These are phyloP conservation scores for Patella vulgata DNA, from an alignment of 1,140 invertebrate species.

Conservation along the genomic window DNA sequence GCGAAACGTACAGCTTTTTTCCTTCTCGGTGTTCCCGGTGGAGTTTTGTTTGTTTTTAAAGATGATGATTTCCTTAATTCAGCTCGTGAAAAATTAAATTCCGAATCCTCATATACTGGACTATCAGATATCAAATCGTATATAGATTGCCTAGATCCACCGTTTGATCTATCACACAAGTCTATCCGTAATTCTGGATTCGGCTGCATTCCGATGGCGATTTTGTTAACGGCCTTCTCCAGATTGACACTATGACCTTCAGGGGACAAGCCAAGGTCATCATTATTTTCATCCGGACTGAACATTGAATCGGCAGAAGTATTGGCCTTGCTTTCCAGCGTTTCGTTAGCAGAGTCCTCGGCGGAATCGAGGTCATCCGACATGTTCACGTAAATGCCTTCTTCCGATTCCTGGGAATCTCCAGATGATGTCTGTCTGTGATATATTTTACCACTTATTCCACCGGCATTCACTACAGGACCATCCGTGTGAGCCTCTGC, in stretches of 20 bases:
- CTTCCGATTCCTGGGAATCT: conserved; percentile 38
- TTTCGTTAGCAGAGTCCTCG: conserved; percentile 10
- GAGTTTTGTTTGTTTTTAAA: conserved; percentile 89
- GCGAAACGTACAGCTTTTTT: conserved; percentile 97
- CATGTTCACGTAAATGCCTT: conserved; percentile 56
- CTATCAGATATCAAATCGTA: conserved; percentile 33
- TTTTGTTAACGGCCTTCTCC: conserved; percentile 34
- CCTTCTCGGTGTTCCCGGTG: conserved; percentile 76
- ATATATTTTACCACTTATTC: background rate
- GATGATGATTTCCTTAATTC: conserved; percentile 71
- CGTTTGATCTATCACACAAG: conserved; percentile 4
- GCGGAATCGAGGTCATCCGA: conserved; percentile 48
- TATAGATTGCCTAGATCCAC: background rate
- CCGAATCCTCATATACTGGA: conserved; percentile 54
- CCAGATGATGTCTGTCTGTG: conserved; percentile 1
- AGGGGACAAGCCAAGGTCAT: conserved; percentile 23
- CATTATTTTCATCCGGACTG: conserved; percentile 38
- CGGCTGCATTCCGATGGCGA: conserved; percentile 10
- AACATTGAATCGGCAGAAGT: conserved; percentile 38
- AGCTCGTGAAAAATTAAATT: conserved; percentile 57
- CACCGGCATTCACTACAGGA: background rate
- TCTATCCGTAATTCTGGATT: conserved; percentile 12
- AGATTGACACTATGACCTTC: conserved; percentile 32
- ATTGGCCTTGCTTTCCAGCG: conserved; percentile 13
- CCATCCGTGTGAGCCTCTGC: no score